Percentiles rank a stretch among this genome's conserved stretches.
Conservation (phyloP, 1,140 invertebrate genomes). For the Drosophila littoralis region DNA sequence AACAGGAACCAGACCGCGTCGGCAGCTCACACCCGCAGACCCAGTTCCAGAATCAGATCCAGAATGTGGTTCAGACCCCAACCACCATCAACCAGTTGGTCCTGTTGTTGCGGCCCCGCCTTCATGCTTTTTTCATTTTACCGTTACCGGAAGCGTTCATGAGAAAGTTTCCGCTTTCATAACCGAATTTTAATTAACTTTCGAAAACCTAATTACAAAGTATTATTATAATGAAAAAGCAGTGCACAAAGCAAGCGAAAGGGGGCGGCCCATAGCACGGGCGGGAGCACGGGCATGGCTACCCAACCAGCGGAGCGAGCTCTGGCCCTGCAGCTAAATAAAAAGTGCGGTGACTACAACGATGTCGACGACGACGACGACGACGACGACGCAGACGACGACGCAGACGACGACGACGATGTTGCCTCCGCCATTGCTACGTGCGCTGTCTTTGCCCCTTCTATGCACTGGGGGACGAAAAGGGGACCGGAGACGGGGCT, state of each 20-base stretch:
- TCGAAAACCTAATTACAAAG: conserved; percentile 85
- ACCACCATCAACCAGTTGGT: conserved; percentile 9
- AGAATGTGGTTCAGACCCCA: conserved; percentile 5
- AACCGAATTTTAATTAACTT: conserved; percentile 85
- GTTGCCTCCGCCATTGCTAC: conserved; percentile 48
- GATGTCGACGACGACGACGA: conserved; percentile 17
- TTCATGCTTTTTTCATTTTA: conserved; percentile 73
- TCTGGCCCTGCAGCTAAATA: conserved; percentile 62
- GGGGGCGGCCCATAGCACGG: conserved; percentile 17
- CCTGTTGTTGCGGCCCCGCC: conserved; percentile 23
- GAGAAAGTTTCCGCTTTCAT: conserved; percentile 84
- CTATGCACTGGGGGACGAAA: neutral
- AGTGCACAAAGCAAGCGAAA: conserved; percentile 75
- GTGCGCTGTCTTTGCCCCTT: conserved; percentile 64
- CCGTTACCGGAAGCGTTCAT: conserved; percentile 83
- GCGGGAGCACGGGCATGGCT: conserved; percentile 3
- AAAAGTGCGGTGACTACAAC: conserved; percentile 49
- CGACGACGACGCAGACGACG: conserved; percentile 9
- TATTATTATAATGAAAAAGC: conserved; percentile 84
- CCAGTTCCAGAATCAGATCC: conserved; percentile 26
- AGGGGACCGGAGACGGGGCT: conserved; percentile 24
- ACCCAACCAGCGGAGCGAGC: conserved; percentile 51
- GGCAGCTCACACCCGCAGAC: conserved; percentile 7
- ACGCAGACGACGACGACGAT: conserved; percentile 11
- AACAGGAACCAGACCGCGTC: conserved; percentile 35